These are phyloP conservation scores for Tetheella fluctuosa DNA, from an alignment of 2,888 invertebrate genomes.

Conservation along the genomic window DNA sequence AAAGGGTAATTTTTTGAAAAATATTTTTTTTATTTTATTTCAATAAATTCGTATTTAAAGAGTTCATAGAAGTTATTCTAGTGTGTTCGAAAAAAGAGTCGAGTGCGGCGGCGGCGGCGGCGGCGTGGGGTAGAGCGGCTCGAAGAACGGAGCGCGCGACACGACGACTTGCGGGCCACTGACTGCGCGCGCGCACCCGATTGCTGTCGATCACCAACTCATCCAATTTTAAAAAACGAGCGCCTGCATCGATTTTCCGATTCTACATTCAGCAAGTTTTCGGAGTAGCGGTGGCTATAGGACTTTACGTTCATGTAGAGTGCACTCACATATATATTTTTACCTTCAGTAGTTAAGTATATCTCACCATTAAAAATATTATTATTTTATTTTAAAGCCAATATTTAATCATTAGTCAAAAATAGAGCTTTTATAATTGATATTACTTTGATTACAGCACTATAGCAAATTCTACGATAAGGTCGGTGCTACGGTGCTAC, in stretches of 20 bases:
- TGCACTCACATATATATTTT: neutral
- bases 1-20: constrained; percentile 35
- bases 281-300: constrained; percentile 16
- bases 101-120: constrained; percentile 51
- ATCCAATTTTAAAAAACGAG: constrained; percentile 76
- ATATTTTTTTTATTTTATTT: constrained; percentile 52
- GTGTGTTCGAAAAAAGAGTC: constrained; percentile 65
- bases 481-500: neutral
- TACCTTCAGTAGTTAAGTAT: neutral
- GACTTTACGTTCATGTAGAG: constrained; percentile 14
- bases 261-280: constrained; percentile 33
- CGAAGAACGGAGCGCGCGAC: constrained; percentile 70
- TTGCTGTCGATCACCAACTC: constrained; percentile 60
- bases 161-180: constrained; percentile 78
- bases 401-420: too few relatives aligned
- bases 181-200: constrained; percentile 67
- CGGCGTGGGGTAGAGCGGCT: constrained; percentile 55
- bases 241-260: constrained; percentile 64
- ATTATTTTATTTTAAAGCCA: too few relatives aligned
- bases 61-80: constrained; percentile 35
- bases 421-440: too few relatives aligned
- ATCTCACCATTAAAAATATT: neutral
- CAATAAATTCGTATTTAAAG: constrained; percentile 31
- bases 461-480: neutral
- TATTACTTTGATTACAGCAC: too few relatives aligned